Evolutionary conservation across 2,888 invertebrate genomes (phyloP), one percentile per base, ranked within the genome.

Genomic region (Aphodius sticticus): DNA sequence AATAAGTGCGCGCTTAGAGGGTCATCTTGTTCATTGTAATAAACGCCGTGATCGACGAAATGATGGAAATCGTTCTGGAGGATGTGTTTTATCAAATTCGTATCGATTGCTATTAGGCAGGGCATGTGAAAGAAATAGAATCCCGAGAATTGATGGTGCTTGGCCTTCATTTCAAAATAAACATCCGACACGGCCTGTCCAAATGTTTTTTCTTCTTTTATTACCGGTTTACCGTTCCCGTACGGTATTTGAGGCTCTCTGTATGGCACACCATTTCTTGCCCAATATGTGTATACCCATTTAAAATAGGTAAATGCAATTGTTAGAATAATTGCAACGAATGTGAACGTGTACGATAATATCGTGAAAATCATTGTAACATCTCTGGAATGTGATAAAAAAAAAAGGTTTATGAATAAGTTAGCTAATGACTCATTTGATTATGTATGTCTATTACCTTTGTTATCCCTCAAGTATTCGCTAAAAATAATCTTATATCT

Each of bases 1-100:
- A 93, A 92, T 0, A 94, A 85, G 84, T 92, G 91, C 0, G 89
- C 91, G 0, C 92, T 90, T 16, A 93, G 81, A 0, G 91, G 92
- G 85, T 93, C 92, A 3, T 90, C 89, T 6, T 90, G 87, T 76
- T 92, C 92, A 77, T 93, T 92, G 36, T 87, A 89, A 83, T 91
- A 92, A 16, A 91, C 86, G 0, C 93, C 93, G 70, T 93, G 91
- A 78, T 93, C 92, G 85, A 91, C 91, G 81, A 93, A 93, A 84
- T 91, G 88, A 4, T 87, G 87, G 81, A 92, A 93, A 83, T 93
- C 92, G 81, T 90, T 91, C 71, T 91, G 90, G 83, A 93, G 84
- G 16, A 93, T 87, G 74, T 89, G 88, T 69, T 83, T 83, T 15
- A 83, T 79, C 35, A 81, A 26, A 15, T 86, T 85, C 16, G 85